Percentiles rank a stretch among this genome's conserved stretches.
These are phyloP conservation scores for Pseudococcus jackbeardsleyi DNA, from an alignment of 2,888 invertebrate species.

Conservation along the genomic window DNA sequence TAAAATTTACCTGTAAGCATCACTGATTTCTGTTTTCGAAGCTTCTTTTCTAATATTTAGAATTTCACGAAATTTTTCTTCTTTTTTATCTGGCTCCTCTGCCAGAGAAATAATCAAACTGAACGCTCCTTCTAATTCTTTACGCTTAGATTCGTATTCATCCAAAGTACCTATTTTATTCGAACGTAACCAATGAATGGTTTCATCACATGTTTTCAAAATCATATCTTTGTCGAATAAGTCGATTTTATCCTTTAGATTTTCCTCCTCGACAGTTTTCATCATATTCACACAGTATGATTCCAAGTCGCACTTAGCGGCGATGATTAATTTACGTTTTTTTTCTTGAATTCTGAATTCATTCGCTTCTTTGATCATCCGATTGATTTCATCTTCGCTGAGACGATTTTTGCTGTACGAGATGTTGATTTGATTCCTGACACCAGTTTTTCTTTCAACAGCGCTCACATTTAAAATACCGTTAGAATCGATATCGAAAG, in stretches of 20 bases:
- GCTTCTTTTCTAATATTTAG: not conserved
- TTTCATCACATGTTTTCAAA: not conserved
- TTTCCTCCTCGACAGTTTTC: slow-evolving; percentile 94
- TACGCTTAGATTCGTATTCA: not conserved
- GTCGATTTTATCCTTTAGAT: slow-evolving; percentile 77
- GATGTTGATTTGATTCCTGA: slow-evolving; percentile 91
- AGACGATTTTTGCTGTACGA: slow-evolving; percentile 94
- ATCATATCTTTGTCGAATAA: slow-evolving; percentile 71
- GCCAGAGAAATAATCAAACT: not conserved
- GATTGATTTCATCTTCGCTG: slow-evolving; percentile 93
- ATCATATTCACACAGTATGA: slow-evolving; percentile 96
- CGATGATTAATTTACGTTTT: slow-evolving; percentile 85
- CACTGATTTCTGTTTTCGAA: not conserved
- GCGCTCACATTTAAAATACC: slow-evolving; percentile 92
- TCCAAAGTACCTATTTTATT: not conserved
- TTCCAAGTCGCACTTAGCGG: slow-evolving; percentile 88
- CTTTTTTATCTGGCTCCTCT: not conserved
- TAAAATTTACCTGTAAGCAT: not conserved
- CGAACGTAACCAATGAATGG: not conserved
- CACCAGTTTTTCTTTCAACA: slow-evolving; percentile 90
- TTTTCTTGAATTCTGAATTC: slow-evolving; percentile 88
- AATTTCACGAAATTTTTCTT: not conserved
- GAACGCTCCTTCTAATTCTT: not conserved
- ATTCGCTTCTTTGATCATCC: slow-evolving; percentile 93
- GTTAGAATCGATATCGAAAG: slow-evolving; percentile 77